These are phyloP conservation scores for Ptychoptera contaminata DNA, from an alignment of 2,888 invertebrate species.

Conservation along the genomic window DNA sequence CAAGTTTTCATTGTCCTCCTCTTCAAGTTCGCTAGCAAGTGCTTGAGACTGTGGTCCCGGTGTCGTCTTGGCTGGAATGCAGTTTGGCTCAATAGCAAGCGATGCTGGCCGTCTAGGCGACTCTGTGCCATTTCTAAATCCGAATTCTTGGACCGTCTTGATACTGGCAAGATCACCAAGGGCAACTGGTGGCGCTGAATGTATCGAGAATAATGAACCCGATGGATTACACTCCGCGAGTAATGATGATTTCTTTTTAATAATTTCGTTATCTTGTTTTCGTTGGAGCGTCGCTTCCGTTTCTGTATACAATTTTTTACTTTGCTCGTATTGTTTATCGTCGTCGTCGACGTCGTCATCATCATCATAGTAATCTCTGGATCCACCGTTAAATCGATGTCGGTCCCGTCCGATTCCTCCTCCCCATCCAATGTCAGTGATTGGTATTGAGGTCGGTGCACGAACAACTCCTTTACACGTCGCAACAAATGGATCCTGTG, in stretches of 20 bases:
- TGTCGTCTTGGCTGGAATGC: constrained; percentile 21
- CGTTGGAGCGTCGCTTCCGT: no score
- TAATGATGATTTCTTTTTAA: constrained; percentile 9
- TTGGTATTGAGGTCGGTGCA: constrained; percentile 18
- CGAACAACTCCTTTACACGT: constrained; percentile 26
- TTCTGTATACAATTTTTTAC: no score
- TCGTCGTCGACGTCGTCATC: no score
- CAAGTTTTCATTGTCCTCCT: constrained; percentile 54
- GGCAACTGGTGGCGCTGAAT: constrained; percentile 45
- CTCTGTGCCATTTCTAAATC: constrained; percentile 17
- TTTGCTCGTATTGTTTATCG: no score
- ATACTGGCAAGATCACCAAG: constrained; percentile 26
- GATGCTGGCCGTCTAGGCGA: constrained; percentile 32
- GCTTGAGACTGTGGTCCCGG: constrained; percentile 27
- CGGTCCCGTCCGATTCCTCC: neutral
- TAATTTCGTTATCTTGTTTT: no score
- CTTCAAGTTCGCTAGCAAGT: constrained; percentile 36
- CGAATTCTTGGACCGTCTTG: constrained; percentile 19
- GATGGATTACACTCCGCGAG: constrained; percentile 24
- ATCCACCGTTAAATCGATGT: no score
- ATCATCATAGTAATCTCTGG: no score
- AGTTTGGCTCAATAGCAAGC: constrained; percentile 31
- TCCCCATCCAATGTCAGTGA: constrained; percentile 6
- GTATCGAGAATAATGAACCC: constrained; percentile 49
- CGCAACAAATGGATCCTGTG: no score